Conservation (phyloP, 2,113 vertebrate genomes). For the Calypte anna region DNA sequence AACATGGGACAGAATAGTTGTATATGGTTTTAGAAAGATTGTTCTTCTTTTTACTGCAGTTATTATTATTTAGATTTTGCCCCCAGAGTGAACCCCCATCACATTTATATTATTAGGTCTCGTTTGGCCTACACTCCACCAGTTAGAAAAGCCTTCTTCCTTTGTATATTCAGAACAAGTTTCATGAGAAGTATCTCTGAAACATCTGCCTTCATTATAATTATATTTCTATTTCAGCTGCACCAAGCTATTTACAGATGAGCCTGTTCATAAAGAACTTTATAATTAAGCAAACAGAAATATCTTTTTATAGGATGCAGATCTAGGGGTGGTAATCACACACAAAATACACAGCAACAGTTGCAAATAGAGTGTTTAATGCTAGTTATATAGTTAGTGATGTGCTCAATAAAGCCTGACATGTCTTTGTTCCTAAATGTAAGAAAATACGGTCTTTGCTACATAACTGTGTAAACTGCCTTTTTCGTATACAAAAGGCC, state of each 20-base stretch:
- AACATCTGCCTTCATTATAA: constrained; percentile 88
- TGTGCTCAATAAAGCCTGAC: constrained; percentile 82
- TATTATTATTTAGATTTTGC: background rate
- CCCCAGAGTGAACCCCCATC: background rate
- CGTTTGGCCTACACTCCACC: constrained; percentile 19
- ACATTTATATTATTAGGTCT: constrained; percentile 14
- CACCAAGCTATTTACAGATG: constrained; percentile 87
- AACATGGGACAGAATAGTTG: background rate
- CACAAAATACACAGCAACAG: constrained; percentile 86
- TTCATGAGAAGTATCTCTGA: constrained; percentile 81
- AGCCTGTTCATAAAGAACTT: constrained; percentile 86
- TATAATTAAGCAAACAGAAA: constrained; percentile 90
- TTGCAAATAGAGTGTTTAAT: constrained; percentile 86
- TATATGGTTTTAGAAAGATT: background rate
- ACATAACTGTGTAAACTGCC: constrained; percentile 72
- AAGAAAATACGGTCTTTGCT: constrained; percentile 79
- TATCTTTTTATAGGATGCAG: constrained; percentile 88
- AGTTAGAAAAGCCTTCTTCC: constrained; percentile 58
- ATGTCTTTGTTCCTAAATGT: constrained; percentile 80
- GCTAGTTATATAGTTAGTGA: constrained; percentile 83
- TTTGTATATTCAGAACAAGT: constrained; percentile 80
- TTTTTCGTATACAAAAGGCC: constrained; percentile 69
- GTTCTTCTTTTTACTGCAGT: background rate
- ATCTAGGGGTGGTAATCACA: constrained; percentile 87
- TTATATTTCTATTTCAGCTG: constrained; percentile 90